phyloP scores from a whole-genome alignment of 2,888 invertebrate genomes.

The Parochlus steinenii region DNA sequence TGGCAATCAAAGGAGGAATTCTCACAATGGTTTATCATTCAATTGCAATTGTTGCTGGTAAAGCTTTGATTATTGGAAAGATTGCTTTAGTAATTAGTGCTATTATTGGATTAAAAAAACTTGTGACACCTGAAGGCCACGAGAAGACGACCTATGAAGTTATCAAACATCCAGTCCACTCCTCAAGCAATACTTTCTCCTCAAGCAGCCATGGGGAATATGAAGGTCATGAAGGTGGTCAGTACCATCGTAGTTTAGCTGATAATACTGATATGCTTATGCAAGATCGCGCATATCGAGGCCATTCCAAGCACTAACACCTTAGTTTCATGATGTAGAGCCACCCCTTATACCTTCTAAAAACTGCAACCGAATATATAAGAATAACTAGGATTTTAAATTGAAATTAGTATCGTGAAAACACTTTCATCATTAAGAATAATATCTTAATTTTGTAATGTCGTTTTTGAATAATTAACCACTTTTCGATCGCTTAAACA shows the following conservation, averaged over 20 bases:
- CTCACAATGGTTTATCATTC: slow-evolving; percentile 58
- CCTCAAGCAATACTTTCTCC: slow-evolving; percentile 60
- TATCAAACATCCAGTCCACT: slow-evolving; percentile 69
- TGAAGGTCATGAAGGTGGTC: slow-evolving; percentile 39
- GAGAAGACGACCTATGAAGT: slow-evolving; percentile 75
- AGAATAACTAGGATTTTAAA: no score
- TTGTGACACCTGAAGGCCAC: slow-evolving; percentile 49
- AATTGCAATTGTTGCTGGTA: slow-evolving; percentile 60
- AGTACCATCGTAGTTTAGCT: slow-evolving; percentile 39
- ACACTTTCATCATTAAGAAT: no score
- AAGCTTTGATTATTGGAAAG: slow-evolving; percentile 67
- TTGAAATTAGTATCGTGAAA: no score
- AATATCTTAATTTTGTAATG: no score
- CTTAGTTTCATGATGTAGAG: no score
- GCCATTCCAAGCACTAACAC: slow-evolving; percentile 13
- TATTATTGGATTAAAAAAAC: slow-evolving; percentile 64
- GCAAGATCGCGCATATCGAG: slow-evolving; percentile 45
- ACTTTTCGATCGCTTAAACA: no score
- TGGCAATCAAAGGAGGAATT: slow-evolving; percentile 54
- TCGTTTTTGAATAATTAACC: no score
- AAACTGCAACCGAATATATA: no score
- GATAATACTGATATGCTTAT: slow-evolving; percentile 40
- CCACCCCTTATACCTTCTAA: no score
- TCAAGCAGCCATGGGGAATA: slow-evolving; percentile 46
- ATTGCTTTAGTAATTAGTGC: slow-evolving; percentile 64